Base-by-base conservation (phyloP, 1,140 invertebrate species). In the Psilanteris sp. region DNA sequence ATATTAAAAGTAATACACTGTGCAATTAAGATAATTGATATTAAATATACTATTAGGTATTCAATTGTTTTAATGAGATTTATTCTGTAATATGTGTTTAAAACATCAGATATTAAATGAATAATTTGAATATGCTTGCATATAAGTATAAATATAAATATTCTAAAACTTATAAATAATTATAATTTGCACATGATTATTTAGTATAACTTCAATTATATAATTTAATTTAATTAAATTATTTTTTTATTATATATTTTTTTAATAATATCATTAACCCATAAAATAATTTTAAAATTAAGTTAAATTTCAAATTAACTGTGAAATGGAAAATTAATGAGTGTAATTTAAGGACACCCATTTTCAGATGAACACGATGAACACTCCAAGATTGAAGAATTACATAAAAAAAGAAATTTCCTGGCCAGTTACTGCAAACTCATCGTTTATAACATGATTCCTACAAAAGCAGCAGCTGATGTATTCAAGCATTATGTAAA, bases 401-500 rank as follows among this genome's bases (percentile, higher is more conserved):
- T 99, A 11, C 97, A 99, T 88, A 99, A 98, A 87, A 91, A 96
- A 59, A 91, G 98, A 76, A 99, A 98, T 83, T 97, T 98, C 83
- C 89, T 99, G 36, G 96, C 98, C 1, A 95, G 96, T 36, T 99
- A 97, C 88, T 98, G 97, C 88, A 99, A 99, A 89, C 90, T 99
- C 11, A 95, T 99, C 77, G 96, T 99, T 27, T 99, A 99, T 89
- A 98, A 99, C 85, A 95, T 99, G 67, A 93, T 99, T 80, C 96
- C 95, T 2, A 97, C 97, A 1, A 94, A 94, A 81, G 92, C 94
- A 73, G 97, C 96, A 9, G 94, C 96, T 0, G 96, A 97, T 86
- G 95, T 99, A 54, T 98, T 99, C 85, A 97, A 98, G 86, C 95
- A 99, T 87, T 99, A 99, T 86, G 96, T 98, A 41, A 98, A 97